A percentile compares a stretch with the other conserved stretches of the same genome.
These are phyloP conservation scores for Coreius guichenoti DNA, from an alignment of 2,797 vertebrate species.

Conservation along the genomic window DNA sequence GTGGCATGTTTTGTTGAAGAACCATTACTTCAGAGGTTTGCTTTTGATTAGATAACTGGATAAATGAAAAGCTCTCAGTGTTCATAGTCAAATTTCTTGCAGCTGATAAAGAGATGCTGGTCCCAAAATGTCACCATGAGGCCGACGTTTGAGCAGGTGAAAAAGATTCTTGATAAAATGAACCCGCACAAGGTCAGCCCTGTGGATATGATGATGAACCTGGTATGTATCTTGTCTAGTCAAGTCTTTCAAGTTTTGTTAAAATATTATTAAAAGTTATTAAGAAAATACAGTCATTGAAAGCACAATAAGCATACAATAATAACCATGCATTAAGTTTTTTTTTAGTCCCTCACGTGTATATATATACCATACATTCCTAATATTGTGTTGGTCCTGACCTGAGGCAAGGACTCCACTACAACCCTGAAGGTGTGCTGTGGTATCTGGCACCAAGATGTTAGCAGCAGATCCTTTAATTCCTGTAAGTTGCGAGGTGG, in stretches of 20 bases:
- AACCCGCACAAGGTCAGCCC: slow-evolving; percentile 83
- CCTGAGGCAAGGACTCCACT: too few species aligned
- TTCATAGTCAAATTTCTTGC: slow-evolving; percentile 34
- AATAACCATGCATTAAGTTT: too few species aligned
- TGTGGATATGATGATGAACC: slow-evolving; percentile 85
- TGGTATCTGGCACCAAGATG: too few species aligned
- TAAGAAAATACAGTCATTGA: neutral
- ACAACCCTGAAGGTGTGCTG: too few species aligned
- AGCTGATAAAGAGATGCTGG: slow-evolving; percentile 83
- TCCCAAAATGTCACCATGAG: slow-evolving; percentile 72
- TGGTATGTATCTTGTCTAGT: slow-evolving; percentile 69
- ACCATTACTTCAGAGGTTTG: neutral
- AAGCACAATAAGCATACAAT: neutral
- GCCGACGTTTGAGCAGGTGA: slow-evolving; percentile 82
- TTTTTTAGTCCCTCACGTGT: too few species aligned
- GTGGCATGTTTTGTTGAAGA: neutral
- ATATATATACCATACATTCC: too few species aligned
- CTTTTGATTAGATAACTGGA: neutral
- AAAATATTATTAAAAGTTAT: too few species aligned
- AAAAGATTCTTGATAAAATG: slow-evolving; percentile 81
- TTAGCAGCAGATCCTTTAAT: too few species aligned
- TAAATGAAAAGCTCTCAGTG: slow-evolving; percentile 10
- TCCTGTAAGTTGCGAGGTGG: too few species aligned
- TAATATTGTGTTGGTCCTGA: too few species aligned
- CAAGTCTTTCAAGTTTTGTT: neutral